Evolutionary conservation across 2,888 invertebrate genomes (phyloP).

Genomic region (Trachelus stipa): DNA sequence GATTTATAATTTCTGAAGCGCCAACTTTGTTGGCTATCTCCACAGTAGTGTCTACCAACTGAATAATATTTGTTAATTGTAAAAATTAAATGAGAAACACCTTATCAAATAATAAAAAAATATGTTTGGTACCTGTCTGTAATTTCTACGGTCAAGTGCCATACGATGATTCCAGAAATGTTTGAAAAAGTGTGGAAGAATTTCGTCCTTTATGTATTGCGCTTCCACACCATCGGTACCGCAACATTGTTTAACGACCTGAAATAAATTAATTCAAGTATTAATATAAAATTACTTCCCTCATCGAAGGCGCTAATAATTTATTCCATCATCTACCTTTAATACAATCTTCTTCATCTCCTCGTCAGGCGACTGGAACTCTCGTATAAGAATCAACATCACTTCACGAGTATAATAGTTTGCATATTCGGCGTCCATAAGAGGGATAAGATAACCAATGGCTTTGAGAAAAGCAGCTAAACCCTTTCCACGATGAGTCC

Average conservation of each 20-base stretch:
- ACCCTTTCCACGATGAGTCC: conserved; percentile 91
- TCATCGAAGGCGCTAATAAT: background rate
- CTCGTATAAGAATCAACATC: conserved; percentile 97
- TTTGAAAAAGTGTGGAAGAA: conserved; percentile 97
- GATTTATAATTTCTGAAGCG: conserved; percentile 98
- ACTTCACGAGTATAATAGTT: conserved; percentile 99
- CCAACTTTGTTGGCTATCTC: conserved; percentile 99
- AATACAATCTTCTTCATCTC: conserved; percentile 99
- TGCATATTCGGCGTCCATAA: conserved; percentile 99
- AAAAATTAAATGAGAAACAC: conserved; percentile 8
- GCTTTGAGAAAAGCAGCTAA: conserved; percentile 99
- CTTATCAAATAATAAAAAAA: background rate
- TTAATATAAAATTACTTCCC: background rate
- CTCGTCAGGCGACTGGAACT: conserved; percentile 99
- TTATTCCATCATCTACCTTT: conserved; percentile 73
- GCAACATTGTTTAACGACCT: conserved; percentile 99
- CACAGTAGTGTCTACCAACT: conserved; percentile 98
- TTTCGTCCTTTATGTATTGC: conserved; percentile 99
- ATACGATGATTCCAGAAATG: conserved; percentile 99
- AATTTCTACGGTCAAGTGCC: conserved; percentile 98
- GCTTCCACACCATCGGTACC: conserved; percentile 99
- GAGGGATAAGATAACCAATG: conserved; percentile 97
- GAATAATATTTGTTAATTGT: conserved; percentile 26
- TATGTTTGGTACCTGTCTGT: conserved; percentile 77
- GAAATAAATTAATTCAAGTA: conserved; percentile 17